Evolutionary conservation across 2,888 invertebrate genomes (phyloP), one percentile per base, ranked within the genome.

Genomic region (Cheilosia variabilis): DNA sequence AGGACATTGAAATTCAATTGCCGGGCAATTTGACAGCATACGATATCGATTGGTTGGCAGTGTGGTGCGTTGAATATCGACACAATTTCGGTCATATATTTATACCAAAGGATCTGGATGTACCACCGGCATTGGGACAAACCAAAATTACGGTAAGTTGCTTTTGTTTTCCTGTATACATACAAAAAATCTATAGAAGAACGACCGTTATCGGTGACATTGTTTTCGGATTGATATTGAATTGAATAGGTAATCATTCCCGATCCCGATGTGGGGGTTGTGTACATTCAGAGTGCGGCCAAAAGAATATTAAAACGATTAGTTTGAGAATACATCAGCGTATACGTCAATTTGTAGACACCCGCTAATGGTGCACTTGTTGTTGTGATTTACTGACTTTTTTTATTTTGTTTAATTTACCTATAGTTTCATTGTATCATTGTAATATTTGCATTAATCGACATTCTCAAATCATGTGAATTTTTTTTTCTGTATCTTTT

Each of bases 71-170:
- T n/a, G 95, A 96, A 89, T 97, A 96, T 92, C 93, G 95, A 5
- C 97, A 98, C 90, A 97, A 98, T 93, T 98, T 98, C 91, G 98
- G 98, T 0, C 97, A 98, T 90, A 97, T 98, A 1, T 93, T 94
- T 89, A 95, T 98, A 68, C 98, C 98, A 0, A 96, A 96, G 90
- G 96, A 97, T 89, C 92, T 98, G 89, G 97, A 98, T 88, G 97
- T 98, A 17, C 98, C 98, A 0, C 97, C 98, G 0, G 97, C 97
- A 1, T 91, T 98, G 86, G 97, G 97, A 19, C 97, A 97, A 93
- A 97, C 97, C 0, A 97, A 97, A 93, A 96, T 97, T 87, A 96
- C 97, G 92, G 97, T 97, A 94, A 95, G 94, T 93, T 63, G 37
- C 24, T 53, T 41, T 19, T 13, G 9, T 10, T 52, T 43, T 9